phyloP scores from a whole-genome alignment of 1,140 invertebrate genomes.

The Hyphantria cunea region DNA sequence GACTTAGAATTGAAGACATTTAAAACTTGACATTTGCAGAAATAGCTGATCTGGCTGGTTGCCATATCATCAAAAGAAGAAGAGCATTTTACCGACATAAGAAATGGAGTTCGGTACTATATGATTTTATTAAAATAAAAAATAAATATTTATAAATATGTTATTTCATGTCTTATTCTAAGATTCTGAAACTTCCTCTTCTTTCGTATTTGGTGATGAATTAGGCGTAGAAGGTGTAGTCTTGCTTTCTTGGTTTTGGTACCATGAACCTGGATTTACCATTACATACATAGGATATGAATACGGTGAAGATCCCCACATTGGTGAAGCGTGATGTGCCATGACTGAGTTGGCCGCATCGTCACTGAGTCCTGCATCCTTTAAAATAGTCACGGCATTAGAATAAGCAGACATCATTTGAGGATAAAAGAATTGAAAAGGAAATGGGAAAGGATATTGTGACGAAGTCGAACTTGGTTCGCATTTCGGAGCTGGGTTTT shows the following conservation, averaged over 20 bases:
- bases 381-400: constrained; percentile 49
- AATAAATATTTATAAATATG: constrained; percentile 1
- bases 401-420: constrained; percentile 63
- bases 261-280: constrained; percentile 59
- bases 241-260: constrained; percentile 39
- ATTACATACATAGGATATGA: constrained; percentile 64
- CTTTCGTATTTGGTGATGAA: constrained; percentile 6
- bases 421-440: constrained; percentile 62
- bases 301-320: constrained; percentile 50
- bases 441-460: constrained; percentile 41
- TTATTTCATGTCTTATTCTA: not conserved
- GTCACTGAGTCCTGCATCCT: constrained; percentile 44
- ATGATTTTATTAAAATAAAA: constrained; percentile 5
- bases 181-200: constrained; percentile 7
- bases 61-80: too few relatives aligned
- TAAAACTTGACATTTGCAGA: too few relatives aligned
- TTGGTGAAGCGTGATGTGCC: constrained; percentile 35
- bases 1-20: too few relatives aligned
- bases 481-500: constrained; percentile 36
- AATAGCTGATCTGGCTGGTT: too few relatives aligned
- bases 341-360: constrained; percentile 35
- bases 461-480: constrained; percentile 15
- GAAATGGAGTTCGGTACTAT: not conserved
- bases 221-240: constrained; percentile 25
- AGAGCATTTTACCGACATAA: too few relatives aligned